Percentiles rank a stretch among this genome's conserved stretches.
Conservation (phyloP, 2,797 vertebrate species). For the Molossus molossus region DNA sequence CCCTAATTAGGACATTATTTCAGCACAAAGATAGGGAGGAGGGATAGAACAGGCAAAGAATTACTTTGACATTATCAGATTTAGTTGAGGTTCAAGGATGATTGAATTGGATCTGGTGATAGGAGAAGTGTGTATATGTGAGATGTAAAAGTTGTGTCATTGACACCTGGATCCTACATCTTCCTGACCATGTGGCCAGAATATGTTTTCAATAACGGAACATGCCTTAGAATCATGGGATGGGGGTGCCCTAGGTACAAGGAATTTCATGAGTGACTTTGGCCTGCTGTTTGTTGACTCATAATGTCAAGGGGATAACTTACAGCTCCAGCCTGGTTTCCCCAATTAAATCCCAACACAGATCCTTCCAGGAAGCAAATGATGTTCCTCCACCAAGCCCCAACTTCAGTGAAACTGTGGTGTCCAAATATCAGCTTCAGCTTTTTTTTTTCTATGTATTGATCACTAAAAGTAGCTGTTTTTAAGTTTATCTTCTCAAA, state of each 20-base stretch:
- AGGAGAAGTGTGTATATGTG: too few species aligned
- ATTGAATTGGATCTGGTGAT: neutral
- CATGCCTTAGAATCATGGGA: neutral
- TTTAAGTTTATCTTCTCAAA: neutral
- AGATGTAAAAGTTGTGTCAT: neutral
- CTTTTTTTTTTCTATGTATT: neutral
- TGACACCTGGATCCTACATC: neutral
- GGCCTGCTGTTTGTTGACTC: neutral
- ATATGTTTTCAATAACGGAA: neutral
- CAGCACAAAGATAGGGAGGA: neutral
- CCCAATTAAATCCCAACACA: neutral
- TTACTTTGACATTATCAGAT: neutral
- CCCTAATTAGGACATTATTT: accelerated
- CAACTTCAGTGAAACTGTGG: neutral
- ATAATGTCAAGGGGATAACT: neutral
- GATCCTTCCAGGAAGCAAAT: neutral
- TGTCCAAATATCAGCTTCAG: neutral
- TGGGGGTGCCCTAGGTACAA: neutral
- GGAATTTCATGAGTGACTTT: neutral
- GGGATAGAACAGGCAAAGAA: neutral
- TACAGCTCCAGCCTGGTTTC: neutral
- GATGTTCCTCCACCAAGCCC: too few species aligned
- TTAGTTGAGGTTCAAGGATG: neutral
- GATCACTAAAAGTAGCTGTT: neutral
- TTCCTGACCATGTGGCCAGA: neutral